These are phyloP conservation scores for Brachypodius melanocephalos DNA, from an alignment of 2,113 vertebrate genomes.

Conservation along the genomic window DNA sequence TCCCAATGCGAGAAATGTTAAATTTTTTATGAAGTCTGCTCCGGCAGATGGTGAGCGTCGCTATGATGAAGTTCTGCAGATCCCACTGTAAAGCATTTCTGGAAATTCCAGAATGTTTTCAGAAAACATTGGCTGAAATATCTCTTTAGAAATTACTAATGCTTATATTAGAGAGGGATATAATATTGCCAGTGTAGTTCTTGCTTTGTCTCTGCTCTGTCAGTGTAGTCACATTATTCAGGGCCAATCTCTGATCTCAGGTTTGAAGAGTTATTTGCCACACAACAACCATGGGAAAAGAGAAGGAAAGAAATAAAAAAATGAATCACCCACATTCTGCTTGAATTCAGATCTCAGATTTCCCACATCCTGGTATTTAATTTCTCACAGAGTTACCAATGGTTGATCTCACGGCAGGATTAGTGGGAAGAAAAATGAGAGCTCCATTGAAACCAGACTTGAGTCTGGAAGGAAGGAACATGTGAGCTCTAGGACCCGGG, in stretches of 20 bases:
- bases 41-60: slow-evolving; percentile 4
- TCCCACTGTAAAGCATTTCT: neutral
- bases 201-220: neutral
- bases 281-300: slow-evolving; percentile 38
- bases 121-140: neutral
- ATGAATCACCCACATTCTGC: slow-evolving; percentile 42
- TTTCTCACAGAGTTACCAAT: slow-evolving; percentile 61
- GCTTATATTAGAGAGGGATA: neutral
- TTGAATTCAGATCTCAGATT: slow-evolving; percentile 60
- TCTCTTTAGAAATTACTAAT: neutral
- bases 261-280: slow-evolving; percentile 15
- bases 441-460: slow-evolving; percentile 66
- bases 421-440: slow-evolving; percentile 64
- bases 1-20: neutral
- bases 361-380: slow-evolving; percentile 64
- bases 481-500: slow-evolving; percentile 36
- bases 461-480: slow-evolving; percentile 35
- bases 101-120: neutral
- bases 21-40: neutral
- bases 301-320: slow-evolving; percentile 34
- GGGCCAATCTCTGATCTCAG: neutral
- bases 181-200: neutral
- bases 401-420: slow-evolving; percentile 64
- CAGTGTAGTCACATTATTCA: neutral
- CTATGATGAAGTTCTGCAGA: neutral